Evolutionary conservation across 2,888 invertebrate species (phyloP), one percentile per base, ranked within the genome.

Genomic region (Therioaphis trifolii): DNA sequence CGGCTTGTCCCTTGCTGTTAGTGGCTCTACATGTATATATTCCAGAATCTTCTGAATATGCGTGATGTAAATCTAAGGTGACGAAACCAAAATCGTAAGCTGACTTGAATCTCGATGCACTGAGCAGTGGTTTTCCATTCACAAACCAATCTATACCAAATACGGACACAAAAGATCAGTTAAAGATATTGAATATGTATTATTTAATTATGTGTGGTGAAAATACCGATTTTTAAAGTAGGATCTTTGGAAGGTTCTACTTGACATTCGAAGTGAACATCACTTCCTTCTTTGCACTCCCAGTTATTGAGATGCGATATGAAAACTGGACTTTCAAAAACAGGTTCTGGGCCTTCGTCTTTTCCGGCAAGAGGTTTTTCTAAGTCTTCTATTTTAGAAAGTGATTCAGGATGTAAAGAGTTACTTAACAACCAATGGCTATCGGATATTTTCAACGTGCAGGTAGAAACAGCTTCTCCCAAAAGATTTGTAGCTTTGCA

Each of bases 51-150:
- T 97, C 96, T 86, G 95, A 94, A 88, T 97, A 96, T 0, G 94
- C 93, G 86, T 95, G 95, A 82, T 91, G 93, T 85, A 98, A 92
- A 88, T 98, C 97, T 87, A 99, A 90, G 21, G 97, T 93, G 14
- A 98, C 96, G 88, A 95, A 97, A 84, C 99, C 99, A 89, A 99
- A 99, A 89, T 99, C 99, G 88, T 97, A 96, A 21, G 94, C 95
- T 40, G 95, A 94, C 89, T 96, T 96, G 89, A 94, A 98, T 88
- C 97, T 93, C 74, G 97, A 93, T 43, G 96, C 98, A 86, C 92
- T 93, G 86, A 94, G 95, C 84, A 99, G 89, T 15, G 96, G 94
- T 88, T 95, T 93, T 61, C 96, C 97, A 89, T 99, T 97, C 85
- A 95, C 93, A 90, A 95, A 97, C 98, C 99, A 99, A 89, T 96